phyloP scores from a whole-genome alignment of 2,113 vertebrate genomes.

The Tamias sibiricus region DNA sequence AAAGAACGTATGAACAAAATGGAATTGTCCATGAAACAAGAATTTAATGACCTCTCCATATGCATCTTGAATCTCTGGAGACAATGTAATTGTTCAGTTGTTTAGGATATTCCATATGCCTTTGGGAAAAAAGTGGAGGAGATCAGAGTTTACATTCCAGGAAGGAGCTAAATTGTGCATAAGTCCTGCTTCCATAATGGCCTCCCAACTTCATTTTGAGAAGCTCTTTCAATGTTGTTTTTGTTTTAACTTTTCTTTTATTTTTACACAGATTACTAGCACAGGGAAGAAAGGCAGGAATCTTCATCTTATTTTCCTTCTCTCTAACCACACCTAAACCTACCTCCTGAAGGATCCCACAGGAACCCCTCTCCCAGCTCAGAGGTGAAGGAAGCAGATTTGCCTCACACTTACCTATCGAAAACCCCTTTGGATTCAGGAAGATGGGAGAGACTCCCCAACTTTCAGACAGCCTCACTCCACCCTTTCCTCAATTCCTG shows the following conservation, averaged over 20 bases:
- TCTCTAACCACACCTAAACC: not conserved
- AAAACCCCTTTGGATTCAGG: not conserved
- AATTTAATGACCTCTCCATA: not conserved
- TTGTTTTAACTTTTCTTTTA: not conserved
- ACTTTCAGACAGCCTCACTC: not conserved
- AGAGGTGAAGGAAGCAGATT: not conserved
- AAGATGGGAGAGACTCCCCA: not conserved
- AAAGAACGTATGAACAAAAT: not conserved
- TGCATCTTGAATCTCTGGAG: not conserved
- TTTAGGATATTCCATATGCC: not conserved
- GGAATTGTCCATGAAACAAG: not conserved
- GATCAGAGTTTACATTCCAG: not conserved
- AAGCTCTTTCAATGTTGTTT: not conserved
- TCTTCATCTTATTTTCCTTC: not conserved
- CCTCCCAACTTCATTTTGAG: not conserved
- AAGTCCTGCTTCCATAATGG: not conserved
- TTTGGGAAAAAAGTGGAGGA: not conserved
- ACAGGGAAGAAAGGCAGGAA: not conserved
- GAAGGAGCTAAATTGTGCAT: not conserved
- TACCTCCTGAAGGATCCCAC: fast-evolving
- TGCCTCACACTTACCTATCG: fast-evolving
- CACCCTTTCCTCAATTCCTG: not conserved
- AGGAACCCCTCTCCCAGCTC: not conserved
- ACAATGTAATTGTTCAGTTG: not conserved
- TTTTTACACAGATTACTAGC: not conserved